phyloP scores from a whole-genome alignment of 2,888 invertebrate genomes.

The Agonopterix heracliana region DNA sequence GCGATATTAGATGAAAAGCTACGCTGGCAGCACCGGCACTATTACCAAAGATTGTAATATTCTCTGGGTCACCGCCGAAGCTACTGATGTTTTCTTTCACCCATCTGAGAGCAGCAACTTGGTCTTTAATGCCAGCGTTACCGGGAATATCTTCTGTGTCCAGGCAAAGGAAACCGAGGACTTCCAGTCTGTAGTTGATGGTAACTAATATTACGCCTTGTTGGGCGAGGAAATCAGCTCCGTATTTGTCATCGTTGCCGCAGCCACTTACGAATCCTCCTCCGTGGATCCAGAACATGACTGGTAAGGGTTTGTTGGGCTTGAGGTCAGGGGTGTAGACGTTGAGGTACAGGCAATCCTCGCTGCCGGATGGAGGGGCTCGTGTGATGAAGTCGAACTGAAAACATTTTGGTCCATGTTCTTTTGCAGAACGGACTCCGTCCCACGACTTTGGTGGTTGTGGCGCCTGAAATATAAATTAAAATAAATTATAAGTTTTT shows the following conservation, averaged over 20 bases:
- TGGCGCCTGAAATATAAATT: conserved; percentile 29
- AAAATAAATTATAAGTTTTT: not conserved
- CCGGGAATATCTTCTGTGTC: conserved; percentile 35
- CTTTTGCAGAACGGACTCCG: conserved; percentile 33
- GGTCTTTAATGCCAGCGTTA: conserved; percentile 42
- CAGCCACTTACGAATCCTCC: conserved; percentile 29
- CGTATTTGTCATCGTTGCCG: conserved; percentile 29
- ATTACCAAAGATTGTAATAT: conserved; percentile 43
- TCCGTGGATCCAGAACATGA: conserved; percentile 42
- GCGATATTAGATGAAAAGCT: conserved; percentile 38
- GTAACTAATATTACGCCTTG: conserved; percentile 34
- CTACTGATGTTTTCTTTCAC: conserved; percentile 33
- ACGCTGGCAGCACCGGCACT: conserved; percentile 40
- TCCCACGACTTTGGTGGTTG: conserved; percentile 31
- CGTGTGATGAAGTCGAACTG: conserved; percentile 20
- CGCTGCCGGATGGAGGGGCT: conserved; percentile 24
- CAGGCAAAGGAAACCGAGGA: conserved; percentile 34
- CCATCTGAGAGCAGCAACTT: conserved; percentile 39
- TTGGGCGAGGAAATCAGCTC: conserved; percentile 32
- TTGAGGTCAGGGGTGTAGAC: conserved; percentile 37
- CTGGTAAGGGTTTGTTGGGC: conserved; percentile 26
- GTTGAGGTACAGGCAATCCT: conserved; percentile 48
- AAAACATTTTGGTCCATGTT: conserved; percentile 27
- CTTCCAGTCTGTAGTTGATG: conserved; percentile 35
- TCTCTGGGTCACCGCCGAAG: conserved; percentile 40